These are phyloP conservation scores for Pseudococcus viburni DNA, from an alignment of 2,888 invertebrate species.

Conservation along the genomic window DNA sequence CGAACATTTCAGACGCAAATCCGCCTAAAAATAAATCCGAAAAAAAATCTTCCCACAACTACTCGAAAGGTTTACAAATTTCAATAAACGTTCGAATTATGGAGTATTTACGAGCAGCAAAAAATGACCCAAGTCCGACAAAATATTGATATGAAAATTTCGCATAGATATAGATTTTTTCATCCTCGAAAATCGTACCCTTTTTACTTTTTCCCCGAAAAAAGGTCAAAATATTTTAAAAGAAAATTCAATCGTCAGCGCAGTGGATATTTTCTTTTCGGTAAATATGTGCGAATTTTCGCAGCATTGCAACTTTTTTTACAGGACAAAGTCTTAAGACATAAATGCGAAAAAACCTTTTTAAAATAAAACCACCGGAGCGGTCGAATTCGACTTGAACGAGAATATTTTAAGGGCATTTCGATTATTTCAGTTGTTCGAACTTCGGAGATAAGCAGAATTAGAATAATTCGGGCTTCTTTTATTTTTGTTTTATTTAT, in stretches of 20 bases:
- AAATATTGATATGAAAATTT: neutral
- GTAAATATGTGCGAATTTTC: neutral
- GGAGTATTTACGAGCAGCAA: neutral
- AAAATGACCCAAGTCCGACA: neutral
- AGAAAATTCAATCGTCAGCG: neutral
- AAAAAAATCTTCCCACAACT: neutral
- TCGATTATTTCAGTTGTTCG: too few species aligned
- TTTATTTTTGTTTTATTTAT: too few species aligned
- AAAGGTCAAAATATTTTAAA: neutral
- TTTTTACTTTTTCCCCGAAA: neutral
- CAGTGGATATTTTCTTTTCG: neutral
- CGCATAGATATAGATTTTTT: neutral
- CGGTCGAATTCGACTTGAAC: neutral
- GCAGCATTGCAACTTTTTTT: neutral
- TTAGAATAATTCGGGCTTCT: too few species aligned
- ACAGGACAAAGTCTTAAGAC: neutral
- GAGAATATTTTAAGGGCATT: too few species aligned
- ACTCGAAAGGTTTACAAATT: neutral
- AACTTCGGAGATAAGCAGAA: too few species aligned
- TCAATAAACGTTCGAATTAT: neutral
- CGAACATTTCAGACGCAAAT: neutral
- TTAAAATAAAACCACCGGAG: neutral
- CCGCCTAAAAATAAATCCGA: neutral
- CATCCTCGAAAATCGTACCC: neutral
- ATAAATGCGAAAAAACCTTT: too few species aligned